Conservation (phyloP, 2,888 invertebrate genomes). For the Nomada flava region DNA sequence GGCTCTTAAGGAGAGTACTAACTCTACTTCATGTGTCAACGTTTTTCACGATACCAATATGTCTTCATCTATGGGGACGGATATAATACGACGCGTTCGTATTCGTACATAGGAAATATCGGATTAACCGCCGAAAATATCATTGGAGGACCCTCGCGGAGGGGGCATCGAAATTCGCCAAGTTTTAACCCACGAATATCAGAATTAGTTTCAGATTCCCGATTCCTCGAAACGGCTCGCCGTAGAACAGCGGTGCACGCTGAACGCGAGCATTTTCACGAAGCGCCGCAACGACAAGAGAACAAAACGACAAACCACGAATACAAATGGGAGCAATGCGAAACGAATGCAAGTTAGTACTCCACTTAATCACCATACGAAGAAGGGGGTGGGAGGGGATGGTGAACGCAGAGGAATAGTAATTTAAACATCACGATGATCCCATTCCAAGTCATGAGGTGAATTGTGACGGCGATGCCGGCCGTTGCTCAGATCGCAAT, state of each 20-base stretch:
- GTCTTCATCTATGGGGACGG: constrained; percentile 81
- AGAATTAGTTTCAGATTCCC: constrained; percentile 7
- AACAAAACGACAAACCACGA: constrained; percentile 17
- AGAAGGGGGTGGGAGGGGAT: constrained; percentile 57
- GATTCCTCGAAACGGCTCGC: constrained; percentile 11
- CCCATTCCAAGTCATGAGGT: constrained; percentile 83
- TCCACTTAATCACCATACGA: constrained; percentile 76
- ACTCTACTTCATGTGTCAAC: constrained; percentile 68
- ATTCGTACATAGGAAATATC: constrained; percentile 71
- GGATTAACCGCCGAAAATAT: constrained; percentile 38
- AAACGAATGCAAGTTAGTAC: constrained; percentile 69
- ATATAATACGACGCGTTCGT: constrained; percentile 81
- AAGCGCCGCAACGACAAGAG: constrained; percentile 52
- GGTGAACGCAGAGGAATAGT: constrained; percentile 60
- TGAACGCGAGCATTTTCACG: constrained; percentile 18
- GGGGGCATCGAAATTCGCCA: constrained; percentile 15
- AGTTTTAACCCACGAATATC: constrained; percentile 9
- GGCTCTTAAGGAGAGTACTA: constrained; percentile 78
- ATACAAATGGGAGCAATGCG: constrained; percentile 24
- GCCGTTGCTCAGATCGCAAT: constrained; percentile 78
- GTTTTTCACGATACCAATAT: constrained; percentile 73
- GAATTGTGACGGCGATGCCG: constrained; percentile 76
- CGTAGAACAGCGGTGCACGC: constrained; percentile 2
- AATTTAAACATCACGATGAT: constrained; percentile 83
- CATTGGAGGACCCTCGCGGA: constrained; percentile 17